Base-by-base conservation (phyloP, 2,888 invertebrate genomes). In the Cephus nigrinus region DNA sequence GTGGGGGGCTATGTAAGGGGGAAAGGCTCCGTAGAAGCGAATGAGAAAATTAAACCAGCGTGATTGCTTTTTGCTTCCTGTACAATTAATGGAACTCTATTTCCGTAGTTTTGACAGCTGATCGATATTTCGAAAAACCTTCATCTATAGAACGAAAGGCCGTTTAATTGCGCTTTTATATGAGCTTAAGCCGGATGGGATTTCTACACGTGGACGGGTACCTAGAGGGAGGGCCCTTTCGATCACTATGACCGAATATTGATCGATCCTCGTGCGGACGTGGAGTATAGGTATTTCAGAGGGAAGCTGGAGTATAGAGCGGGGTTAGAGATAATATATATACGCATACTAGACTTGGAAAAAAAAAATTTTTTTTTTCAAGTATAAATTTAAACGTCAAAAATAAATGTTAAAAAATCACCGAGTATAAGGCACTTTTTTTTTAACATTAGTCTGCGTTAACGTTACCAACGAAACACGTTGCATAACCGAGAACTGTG, bases 11-110 rank as follows among this genome's bases (percentile, higher is more conserved):
- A 34, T 12, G 31, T 68, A 73, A 69, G 75, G 77, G 79, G 79
- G 73, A 78, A 74, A 71, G 81, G 75, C 68, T 74, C 77, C 23
- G 11, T 33, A 80, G 79, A 84, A 84, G 79, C 40, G 75, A 35
- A 75, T 34, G 74, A 74, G 74, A 74, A 32, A 74, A n/a, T 34
- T 30, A 74, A 23, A 32, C 9, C 35, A 12, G 34, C 32, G 15
- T 34, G 74, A 34, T 74, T 35, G 35, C 74, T 15, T 35, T 74
- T 35, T 34, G 74, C 33, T 35, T 30, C 23, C 31, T 74, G 30
- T 34, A 30, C 33, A 35, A 35, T 35, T 35, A 74, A 74, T 35
- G 74, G n/a, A 74, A 74, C 35, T 32, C 74, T 11, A 32, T 74
- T 74, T 74, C 74, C 71, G 71, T 71, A 71, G 31, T 71, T 71